These are phyloP conservation scores for Pitta sordida DNA, from an alignment of 2,113 vertebrate species.

Conservation along the genomic window DNA sequence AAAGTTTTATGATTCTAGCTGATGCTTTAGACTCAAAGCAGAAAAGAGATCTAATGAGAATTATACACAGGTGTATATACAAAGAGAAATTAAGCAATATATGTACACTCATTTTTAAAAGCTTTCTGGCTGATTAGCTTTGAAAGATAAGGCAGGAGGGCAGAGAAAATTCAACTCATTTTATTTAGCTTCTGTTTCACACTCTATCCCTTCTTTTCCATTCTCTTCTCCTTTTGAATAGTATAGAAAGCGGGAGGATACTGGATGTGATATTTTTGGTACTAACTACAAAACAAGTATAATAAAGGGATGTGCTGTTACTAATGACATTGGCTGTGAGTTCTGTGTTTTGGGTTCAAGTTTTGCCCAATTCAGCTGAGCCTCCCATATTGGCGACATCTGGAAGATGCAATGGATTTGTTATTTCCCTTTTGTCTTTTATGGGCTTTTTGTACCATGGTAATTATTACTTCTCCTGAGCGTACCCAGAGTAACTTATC, in stretches of 20 bases:
- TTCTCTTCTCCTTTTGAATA: background rate
- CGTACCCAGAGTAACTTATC: background rate
- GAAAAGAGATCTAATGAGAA: background rate
- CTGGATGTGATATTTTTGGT: background rate
- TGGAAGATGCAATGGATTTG: background rate
- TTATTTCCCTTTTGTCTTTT: background rate
- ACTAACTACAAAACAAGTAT: background rate
- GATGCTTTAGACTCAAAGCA: background rate
- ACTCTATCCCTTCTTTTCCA: background rate
- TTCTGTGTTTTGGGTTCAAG: background rate
- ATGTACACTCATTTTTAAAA: background rate
- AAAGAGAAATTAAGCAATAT: background rate
- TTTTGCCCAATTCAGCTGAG: background rate
- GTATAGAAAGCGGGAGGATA: background rate
- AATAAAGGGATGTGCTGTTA: background rate
- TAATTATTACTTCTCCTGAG: background rate
- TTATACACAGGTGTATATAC: background rate
- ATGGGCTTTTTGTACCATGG: background rate
- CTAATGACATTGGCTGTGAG: background rate
- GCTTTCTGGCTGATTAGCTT: background rate
- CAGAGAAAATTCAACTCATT: background rate
- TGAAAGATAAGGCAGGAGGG: background rate
- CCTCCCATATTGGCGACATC: background rate
- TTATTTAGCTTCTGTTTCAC: background rate
- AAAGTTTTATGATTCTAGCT: background rate